Percentiles rank a stretch among this genome's conserved stretches.
Evolutionary conservation across 2,113 vertebrate species (phyloP).

Genomic region (Promerops cafer): DNA sequence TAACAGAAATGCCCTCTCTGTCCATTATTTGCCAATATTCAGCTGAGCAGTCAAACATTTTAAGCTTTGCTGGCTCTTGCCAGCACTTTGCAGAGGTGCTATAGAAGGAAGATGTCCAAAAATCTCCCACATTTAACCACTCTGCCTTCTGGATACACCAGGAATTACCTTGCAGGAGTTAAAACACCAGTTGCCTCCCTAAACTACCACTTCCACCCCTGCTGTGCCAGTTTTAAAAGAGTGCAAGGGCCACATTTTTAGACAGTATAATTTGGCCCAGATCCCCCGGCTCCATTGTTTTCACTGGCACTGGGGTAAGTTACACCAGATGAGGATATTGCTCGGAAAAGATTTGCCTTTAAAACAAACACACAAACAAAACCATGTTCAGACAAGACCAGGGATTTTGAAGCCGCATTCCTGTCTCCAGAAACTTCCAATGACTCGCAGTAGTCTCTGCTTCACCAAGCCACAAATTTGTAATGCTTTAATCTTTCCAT

Average conservation of each 20-base stretch:
- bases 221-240: background rate
- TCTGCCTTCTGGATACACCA: background rate
- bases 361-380: conserved; percentile 41
- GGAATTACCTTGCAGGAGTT: background rate
- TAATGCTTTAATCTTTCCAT: conserved; percentile 48
- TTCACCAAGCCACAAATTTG: conserved; percentile 59
- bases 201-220: background rate
- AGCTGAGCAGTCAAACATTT: background rate
- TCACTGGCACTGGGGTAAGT: conserved; percentile 7
- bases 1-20: background rate
- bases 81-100: background rate
- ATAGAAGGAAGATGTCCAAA: background rate
- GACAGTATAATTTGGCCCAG: background rate
- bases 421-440: conserved; percentile 34
- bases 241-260: background rate
- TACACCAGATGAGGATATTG: conserved; percentile 12
- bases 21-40: background rate
- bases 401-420: background rate
- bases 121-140: background rate
- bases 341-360: background rate
- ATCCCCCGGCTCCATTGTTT: conserved; percentile 1
- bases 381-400: background rate
- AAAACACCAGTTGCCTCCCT: background rate
- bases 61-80: background rate
- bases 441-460: conserved; percentile 10